Evolutionary conservation across 2,888 invertebrate species (phyloP).

Genomic region (Chromoteleia sp.): DNA sequence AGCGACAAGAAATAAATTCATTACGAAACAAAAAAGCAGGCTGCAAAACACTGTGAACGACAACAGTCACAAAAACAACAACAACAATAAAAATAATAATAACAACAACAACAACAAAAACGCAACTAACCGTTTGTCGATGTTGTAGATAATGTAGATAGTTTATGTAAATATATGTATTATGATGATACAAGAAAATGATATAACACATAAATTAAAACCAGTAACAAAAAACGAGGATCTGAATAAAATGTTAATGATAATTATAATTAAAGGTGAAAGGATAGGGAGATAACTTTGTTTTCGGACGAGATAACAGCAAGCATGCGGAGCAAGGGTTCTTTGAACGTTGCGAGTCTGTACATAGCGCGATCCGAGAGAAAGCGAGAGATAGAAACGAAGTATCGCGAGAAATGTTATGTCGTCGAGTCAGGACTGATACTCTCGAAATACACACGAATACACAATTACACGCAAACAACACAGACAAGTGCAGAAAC

Average conservation of each 20-base stretch:
- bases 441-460: constrained; percentile 28
- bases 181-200: constrained; percentile 54
- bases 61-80: no score
- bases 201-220: constrained; percentile 39
- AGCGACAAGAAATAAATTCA: no score
- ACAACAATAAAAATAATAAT: no score
- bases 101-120: no score
- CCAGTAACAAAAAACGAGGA: constrained; percentile 59
- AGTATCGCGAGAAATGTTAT: constrained; percentile 42
- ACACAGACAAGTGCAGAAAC: constrained; percentile 45
- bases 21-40: constrained; percentile 41
- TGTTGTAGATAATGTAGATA: constrained; percentile 85
- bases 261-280: constrained; percentile 48
- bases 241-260: constrained; percentile 60
- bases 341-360: constrained; percentile 44
- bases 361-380: constrained; percentile 50
- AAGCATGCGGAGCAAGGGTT: constrained; percentile 25
- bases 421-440: constrained; percentile 59
- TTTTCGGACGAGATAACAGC: constrained; percentile 28
- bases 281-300: constrained; percentile 10
- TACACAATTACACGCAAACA: constrained; percentile 43
- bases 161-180: constrained; percentile 83
- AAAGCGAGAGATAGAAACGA: not conserved
- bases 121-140: constrained; percentile 83
- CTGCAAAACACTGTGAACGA: constrained; percentile 58